Conservation (phyloP, 2,113 vertebrate species). For the Alaudala cheleensis region DNA sequence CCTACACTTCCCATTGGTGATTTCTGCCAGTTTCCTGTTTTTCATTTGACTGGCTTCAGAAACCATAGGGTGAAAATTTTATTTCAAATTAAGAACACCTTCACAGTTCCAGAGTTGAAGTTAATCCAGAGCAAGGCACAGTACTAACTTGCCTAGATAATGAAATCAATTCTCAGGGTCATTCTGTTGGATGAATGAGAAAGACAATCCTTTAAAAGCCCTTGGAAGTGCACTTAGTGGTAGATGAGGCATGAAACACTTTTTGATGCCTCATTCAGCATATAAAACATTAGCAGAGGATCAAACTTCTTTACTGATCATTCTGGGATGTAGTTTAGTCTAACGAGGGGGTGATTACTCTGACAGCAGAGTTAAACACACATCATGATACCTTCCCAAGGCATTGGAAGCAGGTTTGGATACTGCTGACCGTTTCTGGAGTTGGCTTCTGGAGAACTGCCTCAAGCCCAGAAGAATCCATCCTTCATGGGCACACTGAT, state of each 20-base stretch:
- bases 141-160: neutral
- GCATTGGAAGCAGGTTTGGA: neutral
- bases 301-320: neutral
- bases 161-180: slow-evolving; percentile 7
- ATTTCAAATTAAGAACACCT: neutral
- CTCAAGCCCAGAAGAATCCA: neutral
- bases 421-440: neutral
- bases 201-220: neutral
- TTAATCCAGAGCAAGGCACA: neutral
- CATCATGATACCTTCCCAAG: fast-evolving
- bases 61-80: neutral
- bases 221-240: neutral
- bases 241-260: slow-evolving; percentile 4
- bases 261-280: neutral
- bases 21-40: neutral
- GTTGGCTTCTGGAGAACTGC: neutral
- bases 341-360: neutral
- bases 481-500: fast-evolving
- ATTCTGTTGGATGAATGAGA: neutral
- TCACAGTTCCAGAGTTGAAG: neutral
- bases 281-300: neutral
- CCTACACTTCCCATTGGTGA: neutral
- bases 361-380: neutral
- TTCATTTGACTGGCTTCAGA: neutral
- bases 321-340: neutral